Conservation (phyloP, 2,797 vertebrate species). For the Eurystomus glaucurus region DNA sequence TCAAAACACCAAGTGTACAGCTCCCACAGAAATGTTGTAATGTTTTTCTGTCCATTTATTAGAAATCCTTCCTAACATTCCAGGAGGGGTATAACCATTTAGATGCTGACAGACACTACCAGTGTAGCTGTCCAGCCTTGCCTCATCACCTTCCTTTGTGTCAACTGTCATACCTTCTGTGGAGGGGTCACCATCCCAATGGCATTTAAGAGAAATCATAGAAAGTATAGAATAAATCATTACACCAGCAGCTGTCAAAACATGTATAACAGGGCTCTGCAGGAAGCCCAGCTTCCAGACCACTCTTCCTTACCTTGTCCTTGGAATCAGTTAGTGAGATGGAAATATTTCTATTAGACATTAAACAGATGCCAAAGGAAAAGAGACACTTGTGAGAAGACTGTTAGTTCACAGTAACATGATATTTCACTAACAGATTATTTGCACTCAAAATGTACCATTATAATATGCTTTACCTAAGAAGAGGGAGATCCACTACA, state of each 20-base stretch:
- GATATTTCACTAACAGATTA: not conserved
- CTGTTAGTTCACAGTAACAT: not conserved
- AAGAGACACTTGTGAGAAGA: not conserved
- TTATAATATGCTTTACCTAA: not conserved
- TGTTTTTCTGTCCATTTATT: not conserved
- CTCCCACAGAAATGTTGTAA: accelerated
- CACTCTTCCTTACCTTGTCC: not conserved
- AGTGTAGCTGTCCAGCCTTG: not conserved
- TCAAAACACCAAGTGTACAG: not conserved
- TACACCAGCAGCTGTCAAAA: not conserved
- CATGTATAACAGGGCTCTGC: not conserved
- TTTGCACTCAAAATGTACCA: not conserved
- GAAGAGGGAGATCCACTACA: not conserved
- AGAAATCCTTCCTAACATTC: not conserved
- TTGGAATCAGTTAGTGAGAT: not conserved
- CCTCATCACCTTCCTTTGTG: not conserved
- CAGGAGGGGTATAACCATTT: not conserved
- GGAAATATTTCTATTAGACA: not conserved
- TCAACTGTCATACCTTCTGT: not conserved
- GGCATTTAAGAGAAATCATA: not conserved
- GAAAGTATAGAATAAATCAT: not conserved
- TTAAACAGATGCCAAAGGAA: not conserved
- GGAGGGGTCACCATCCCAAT: not conserved
- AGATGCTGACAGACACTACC: not conserved
- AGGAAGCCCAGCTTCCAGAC: not conserved